phyloP scores from a whole-genome alignment of 2,888 invertebrate genomes.

The Sicus ferrugineus region DNA sequence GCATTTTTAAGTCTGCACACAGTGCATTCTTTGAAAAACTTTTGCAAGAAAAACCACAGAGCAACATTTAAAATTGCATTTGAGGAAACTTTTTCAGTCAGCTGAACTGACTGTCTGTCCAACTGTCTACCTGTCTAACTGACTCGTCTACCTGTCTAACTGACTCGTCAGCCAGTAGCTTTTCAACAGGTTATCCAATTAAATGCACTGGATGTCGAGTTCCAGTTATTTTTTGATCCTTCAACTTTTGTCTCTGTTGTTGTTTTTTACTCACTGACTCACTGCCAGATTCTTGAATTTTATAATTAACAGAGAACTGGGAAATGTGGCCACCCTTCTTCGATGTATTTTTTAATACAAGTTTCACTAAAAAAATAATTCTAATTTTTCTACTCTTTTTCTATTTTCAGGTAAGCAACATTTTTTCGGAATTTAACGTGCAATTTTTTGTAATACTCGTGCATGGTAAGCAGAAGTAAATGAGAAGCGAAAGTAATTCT shows the following conservation, averaged over 20 bases:
- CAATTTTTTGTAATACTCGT: no score
- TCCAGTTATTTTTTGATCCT: neutral
- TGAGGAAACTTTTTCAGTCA: neutral
- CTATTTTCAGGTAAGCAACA: conserved; percentile 8
- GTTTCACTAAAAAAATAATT: neutral
- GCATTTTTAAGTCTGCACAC: no score
- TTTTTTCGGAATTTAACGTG: no score
- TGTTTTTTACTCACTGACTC: no score
- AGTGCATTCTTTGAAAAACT: neutral
- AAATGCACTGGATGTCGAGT: neutral
- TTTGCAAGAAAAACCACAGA: neutral
- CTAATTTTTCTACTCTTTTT: neutral
- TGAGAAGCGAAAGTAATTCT: no score
- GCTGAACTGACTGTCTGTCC: neutral
- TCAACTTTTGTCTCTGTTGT: neutral
- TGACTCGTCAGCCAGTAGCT: neutral
- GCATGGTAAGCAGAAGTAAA: no score
- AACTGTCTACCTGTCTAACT: no score
- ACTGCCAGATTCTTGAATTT: no score
- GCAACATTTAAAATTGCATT: neutral
- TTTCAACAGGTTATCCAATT: conserved; percentile 7
- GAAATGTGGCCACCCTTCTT: no score
- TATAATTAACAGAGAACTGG: no score
- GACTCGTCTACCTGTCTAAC: no score
- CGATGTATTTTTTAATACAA: neutral